A percentile compares a stretch with the other conserved stretches of the same genome.
These are phyloP conservation scores for Smittia sp. DNA, from an alignment of 2,888 invertebrate genomes.

Conservation along the genomic window DNA sequence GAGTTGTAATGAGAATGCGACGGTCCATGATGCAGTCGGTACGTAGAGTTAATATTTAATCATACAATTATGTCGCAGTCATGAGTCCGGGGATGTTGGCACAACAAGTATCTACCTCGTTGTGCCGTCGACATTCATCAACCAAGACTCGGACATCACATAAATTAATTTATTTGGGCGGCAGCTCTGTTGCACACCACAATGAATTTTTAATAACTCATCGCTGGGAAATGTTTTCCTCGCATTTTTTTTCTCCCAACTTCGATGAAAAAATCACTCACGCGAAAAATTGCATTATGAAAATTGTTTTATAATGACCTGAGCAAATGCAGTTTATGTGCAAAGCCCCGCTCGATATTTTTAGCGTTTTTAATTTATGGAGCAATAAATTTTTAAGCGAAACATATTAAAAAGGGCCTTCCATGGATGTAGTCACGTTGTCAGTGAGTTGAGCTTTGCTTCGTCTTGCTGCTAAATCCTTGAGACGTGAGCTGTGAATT, in stretches of 20 bases:
- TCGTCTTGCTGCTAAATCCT: no score
- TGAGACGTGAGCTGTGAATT: no score
- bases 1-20: slow-evolving; percentile 70
- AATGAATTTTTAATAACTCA: not conserved
- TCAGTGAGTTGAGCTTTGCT: no score
- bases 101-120: not conserved
- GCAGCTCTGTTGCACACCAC: not conserved
- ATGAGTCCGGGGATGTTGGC: not conserved
- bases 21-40: slow-evolving; percentile 79
- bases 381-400: slow-evolving; percentile 37
- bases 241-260: not conserved
- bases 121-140: not conserved
- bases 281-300: slow-evolving; percentile 33
- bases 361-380: slow-evolving; percentile 28
- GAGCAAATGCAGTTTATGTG: slow-evolving; percentile 7
- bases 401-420: slow-evolving; percentile 23
- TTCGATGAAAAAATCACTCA: not conserved
- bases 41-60: slow-evolving; percentile 47
- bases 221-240: not conserved
- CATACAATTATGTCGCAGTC: not conserved
- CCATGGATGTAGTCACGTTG: no score
- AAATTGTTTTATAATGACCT: slow-evolving; percentile 40
- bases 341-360: not conserved
- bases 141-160: not conserved
- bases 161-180: slow-evolving; percentile 10